These are phyloP conservation scores for Cenopis cana DNA, from an alignment of 2,888 invertebrate genomes.

Conservation along the genomic window DNA sequence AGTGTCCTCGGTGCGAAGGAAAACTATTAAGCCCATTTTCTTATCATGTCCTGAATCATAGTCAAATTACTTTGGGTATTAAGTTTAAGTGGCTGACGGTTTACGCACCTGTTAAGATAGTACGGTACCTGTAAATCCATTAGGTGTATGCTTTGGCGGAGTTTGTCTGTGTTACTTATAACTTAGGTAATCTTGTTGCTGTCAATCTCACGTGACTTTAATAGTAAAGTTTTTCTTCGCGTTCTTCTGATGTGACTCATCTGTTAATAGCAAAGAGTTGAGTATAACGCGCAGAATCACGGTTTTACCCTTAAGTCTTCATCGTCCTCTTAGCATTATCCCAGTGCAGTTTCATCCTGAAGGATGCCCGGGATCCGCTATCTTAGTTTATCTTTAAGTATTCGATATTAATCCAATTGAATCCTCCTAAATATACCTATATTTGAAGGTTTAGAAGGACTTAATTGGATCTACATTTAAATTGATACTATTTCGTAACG, in stretches of 20 bases:
- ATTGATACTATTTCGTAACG: too few relatives aligned
- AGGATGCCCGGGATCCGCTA: too few relatives aligned
- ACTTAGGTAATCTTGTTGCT: conserved; percentile 34
- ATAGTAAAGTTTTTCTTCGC: conserved; percentile 49
- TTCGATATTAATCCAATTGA: background rate
- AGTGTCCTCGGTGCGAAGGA: conserved; percentile 35
- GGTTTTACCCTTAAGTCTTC: background rate
- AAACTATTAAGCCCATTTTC: conserved; percentile 41
- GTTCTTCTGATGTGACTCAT: conserved; percentile 59
- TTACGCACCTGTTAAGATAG: conserved; percentile 33
- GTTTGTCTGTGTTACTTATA: conserved; percentile 21
- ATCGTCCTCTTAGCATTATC: too few relatives aligned
- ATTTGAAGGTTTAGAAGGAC: too few relatives aligned
- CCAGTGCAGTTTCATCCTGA: too few relatives aligned
- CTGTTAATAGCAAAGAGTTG: conserved; percentile 13
- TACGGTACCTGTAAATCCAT: background rate
- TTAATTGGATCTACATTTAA: too few relatives aligned
- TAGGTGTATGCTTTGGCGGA: background rate
- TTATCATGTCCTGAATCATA: conserved; percentile 47
- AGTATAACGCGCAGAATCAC: conserved; percentile 44
- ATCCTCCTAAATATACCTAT: too few relatives aligned
- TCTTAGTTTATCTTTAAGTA: background rate
- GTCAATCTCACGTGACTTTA: conserved; percentile 47
- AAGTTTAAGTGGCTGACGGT: conserved; percentile 34
- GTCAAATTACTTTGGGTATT: conserved; percentile 39